phyloP scores from a whole-genome alignment of 2,888 invertebrate species.

The Mimachlamys varia region DNA sequence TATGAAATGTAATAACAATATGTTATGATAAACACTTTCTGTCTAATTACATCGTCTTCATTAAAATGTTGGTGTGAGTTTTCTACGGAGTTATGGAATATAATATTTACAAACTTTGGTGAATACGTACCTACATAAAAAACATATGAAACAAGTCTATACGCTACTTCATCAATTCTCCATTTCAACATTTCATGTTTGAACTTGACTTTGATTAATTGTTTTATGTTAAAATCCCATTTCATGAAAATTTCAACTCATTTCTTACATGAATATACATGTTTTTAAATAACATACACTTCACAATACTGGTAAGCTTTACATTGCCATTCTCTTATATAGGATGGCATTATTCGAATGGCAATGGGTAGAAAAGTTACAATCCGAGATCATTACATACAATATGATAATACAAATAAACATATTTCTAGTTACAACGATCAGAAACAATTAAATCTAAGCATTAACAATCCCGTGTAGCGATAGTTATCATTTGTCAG shows the following conservation, averaged over 20 bases:
- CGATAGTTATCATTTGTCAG: no score
- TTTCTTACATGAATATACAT: not conserved
- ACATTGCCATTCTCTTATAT: not conserved
- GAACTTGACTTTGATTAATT: not conserved
- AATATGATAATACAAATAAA: not conserved
- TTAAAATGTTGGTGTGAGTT: not conserved
- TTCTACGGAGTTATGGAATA: not conserved
- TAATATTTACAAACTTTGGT: not conserved
- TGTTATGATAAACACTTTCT: not conserved
- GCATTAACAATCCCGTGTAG: not conserved
- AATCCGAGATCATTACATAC: not conserved
- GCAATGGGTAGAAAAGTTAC: not conserved
- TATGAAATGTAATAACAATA: not conserved
- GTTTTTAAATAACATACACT: not conserved
- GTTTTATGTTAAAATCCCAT: not conserved
- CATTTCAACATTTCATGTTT: constrained; percentile 20
- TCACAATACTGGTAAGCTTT: not conserved
- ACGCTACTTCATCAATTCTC: not conserved
- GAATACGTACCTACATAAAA: not conserved
- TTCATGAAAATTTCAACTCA: constrained; percentile 7
- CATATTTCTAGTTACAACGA: not conserved
- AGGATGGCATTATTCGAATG: not conserved
- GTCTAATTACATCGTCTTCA: not conserved
- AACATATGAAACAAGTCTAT: not conserved
- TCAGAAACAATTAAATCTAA: not conserved